Percentiles rank a stretch among this genome's conserved stretches.
Conservation (phyloP, 2,797 vertebrate species). For the Karalla daura region DNA sequence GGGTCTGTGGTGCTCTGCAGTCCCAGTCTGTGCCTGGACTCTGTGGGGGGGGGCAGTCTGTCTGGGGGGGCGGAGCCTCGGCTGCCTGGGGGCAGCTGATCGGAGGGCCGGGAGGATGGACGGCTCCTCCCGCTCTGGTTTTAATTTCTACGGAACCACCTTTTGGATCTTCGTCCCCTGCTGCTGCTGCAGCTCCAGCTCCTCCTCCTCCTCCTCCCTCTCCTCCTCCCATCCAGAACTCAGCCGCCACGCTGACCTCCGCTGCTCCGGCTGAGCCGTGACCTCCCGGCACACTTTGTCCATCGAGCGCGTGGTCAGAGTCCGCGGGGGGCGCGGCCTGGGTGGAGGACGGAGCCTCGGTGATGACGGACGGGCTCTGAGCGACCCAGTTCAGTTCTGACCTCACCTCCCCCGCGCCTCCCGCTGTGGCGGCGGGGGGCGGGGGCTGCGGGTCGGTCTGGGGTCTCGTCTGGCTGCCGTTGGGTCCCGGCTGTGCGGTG, state of each 20-base stretch:
- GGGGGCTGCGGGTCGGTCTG: slow-evolving; percentile 18
- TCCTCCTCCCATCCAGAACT: slow-evolving; percentile 66
- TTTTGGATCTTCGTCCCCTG: slow-evolving; percentile 16
- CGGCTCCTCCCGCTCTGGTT: slow-evolving; percentile 20
- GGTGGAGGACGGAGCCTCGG: slow-evolving; percentile 84
- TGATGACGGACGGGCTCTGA: slow-evolving; percentile 89
- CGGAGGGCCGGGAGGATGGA: slow-evolving; percentile 17
- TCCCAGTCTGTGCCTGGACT: slow-evolving; percentile 58
- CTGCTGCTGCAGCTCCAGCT: slow-evolving; percentile 11
- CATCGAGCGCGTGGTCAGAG: slow-evolving; percentile 31
- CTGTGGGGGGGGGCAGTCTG: slow-evolving; percentile 66
- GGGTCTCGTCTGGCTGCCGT: no score
- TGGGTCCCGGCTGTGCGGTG: not conserved
- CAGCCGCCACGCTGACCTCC: slow-evolving; percentile 57
- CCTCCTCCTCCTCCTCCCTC: slow-evolving; percentile 9
- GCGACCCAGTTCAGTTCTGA: slow-evolving; percentile 90
- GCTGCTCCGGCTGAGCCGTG: slow-evolving; percentile 26
- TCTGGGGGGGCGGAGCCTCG: not conserved
- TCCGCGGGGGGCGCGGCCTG: slow-evolving; percentile 22
- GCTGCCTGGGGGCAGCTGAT: slow-evolving; percentile 23
- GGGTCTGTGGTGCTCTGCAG: slow-evolving; percentile 39
- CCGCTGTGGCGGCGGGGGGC: slow-evolving; percentile 10
- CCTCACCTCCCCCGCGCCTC: slow-evolving; percentile 48
- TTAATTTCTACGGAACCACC: slow-evolving; percentile 71
- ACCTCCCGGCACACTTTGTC: not conserved